Evolutionary conservation across 2,113 vertebrate genomes (phyloP).

Genomic region (Pedionomus torquatus): DNA sequence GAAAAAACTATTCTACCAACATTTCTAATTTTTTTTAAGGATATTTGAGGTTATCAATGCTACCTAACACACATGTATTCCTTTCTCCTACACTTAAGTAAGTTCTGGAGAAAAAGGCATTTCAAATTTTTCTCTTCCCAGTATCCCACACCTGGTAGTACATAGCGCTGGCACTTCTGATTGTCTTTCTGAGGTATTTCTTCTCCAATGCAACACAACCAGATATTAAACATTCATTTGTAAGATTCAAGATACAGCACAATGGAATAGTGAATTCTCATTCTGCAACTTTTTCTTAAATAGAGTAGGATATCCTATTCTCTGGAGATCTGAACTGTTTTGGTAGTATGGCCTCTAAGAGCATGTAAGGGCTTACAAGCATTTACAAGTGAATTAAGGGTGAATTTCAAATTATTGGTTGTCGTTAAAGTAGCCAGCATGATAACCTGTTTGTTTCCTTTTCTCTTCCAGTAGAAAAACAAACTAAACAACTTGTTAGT

Average conservation of each 20-base stretch:
- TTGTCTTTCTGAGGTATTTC: background rate
- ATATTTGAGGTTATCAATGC: background rate
- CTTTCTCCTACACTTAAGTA: background rate
- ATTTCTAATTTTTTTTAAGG: background rate
- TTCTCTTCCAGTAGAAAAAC: background rate
- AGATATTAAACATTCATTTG: background rate
- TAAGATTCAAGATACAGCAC: background rate
- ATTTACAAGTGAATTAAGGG: background rate
- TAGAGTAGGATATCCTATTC: background rate
- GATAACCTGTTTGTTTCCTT: background rate
- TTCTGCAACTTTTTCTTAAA: background rate
- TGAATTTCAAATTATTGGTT: background rate
- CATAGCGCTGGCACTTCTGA: background rate
- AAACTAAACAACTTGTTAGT: background rate
- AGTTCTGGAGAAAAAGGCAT: background rate
- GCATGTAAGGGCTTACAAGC: background rate
- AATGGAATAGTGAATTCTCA: background rate
- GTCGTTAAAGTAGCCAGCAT: background rate
- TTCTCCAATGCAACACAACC: background rate
- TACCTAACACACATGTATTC: background rate
- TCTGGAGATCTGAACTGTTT: background rate
- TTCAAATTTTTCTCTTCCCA: background rate
- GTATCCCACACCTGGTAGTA: rapidly evolving
- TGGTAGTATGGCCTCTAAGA: background rate
- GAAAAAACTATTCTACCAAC: background rate